phyloP scores from a whole-genome alignment of 2,113 vertebrate species.

The Cariama cristata region DNA sequence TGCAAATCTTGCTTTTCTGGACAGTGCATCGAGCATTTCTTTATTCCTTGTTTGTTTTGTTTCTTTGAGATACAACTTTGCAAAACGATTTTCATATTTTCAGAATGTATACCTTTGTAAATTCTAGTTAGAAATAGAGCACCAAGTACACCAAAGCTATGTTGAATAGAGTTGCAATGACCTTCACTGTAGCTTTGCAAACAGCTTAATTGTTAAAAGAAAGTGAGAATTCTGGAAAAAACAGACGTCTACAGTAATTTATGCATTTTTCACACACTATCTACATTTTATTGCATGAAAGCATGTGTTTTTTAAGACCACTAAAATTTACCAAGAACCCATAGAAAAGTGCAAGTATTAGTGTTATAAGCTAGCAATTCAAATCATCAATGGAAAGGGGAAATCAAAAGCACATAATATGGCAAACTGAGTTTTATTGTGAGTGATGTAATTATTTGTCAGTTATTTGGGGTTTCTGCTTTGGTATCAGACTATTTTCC shows the following conservation, averaged over 20 bases:
- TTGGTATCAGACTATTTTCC: background rate
- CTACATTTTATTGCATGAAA: background rate
- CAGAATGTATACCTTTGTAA: background rate
- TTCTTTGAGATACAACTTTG: background rate
- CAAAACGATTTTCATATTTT: background rate
- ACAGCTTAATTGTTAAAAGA: background rate
- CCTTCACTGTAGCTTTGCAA: background rate
- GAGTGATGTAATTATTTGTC: background rate
- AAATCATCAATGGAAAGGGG: background rate
- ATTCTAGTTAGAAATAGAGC: background rate
- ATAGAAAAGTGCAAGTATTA: background rate
- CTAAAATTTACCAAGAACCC: background rate
- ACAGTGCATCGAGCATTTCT: background rate
- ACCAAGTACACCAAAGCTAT: background rate
- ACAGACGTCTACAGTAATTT: fast-evolving
- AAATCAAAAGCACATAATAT: background rate
- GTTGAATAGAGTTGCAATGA: background rate
- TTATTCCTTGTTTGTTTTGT: background rate
- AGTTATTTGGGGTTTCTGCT: background rate
- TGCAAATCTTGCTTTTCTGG: background rate
- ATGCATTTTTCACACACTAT: background rate
- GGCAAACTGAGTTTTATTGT: background rate
- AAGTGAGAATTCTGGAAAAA: background rate
- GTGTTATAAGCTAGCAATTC: background rate
- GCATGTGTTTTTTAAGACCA: background rate